Evolutionary conservation across 2,797 vertebrate species (phyloP).

Genomic region (Otus scops): DNA sequence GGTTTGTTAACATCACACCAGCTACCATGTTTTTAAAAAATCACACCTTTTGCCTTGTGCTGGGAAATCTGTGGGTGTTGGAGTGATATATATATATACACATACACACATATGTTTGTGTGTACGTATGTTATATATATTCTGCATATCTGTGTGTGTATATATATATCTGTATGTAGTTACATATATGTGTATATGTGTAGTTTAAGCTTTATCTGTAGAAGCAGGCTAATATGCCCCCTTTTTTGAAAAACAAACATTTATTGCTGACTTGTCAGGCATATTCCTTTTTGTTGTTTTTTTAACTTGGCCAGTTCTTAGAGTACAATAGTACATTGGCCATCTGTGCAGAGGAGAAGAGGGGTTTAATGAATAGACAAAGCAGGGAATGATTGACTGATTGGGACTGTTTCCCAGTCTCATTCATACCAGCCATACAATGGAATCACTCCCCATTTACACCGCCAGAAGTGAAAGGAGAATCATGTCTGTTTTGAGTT

Average conservation of each 20-base stretch:
- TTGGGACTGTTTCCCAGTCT: conserved; percentile 68
- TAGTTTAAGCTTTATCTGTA: not conserved
- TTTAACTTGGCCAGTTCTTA: conserved; percentile 53
- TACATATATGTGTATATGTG: not conserved
- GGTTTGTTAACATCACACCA: not conserved
- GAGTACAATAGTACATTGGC: conserved; percentile 69
- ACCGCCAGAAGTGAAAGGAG: conserved; percentile 63
- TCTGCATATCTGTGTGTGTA: not conserved
- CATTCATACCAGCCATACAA: conserved; percentile 68
- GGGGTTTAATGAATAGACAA: conserved; percentile 71
- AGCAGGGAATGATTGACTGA: conserved; percentile 70
- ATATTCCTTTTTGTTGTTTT: conserved; percentile 52
- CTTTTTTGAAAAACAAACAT: conserved; percentile 22
- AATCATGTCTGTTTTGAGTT: conserved; percentile 66
- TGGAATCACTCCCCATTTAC: conserved; percentile 69
- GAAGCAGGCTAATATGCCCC: not conserved
- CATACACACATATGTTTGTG: not conserved
- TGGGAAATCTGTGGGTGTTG: not conserved
- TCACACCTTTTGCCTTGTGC: conserved; percentile 15
- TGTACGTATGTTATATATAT: not conserved
- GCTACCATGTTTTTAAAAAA: not conserved
- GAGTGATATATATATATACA: fast-evolving
- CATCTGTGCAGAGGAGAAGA: conserved; percentile 71
- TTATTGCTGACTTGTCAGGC: conserved; percentile 57
- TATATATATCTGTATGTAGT: not conserved